These are phyloP conservation scores for Platyrinchus mystaceus DNA, from an alignment of 2,797 vertebrate species.

Conservation along the genomic window DNA sequence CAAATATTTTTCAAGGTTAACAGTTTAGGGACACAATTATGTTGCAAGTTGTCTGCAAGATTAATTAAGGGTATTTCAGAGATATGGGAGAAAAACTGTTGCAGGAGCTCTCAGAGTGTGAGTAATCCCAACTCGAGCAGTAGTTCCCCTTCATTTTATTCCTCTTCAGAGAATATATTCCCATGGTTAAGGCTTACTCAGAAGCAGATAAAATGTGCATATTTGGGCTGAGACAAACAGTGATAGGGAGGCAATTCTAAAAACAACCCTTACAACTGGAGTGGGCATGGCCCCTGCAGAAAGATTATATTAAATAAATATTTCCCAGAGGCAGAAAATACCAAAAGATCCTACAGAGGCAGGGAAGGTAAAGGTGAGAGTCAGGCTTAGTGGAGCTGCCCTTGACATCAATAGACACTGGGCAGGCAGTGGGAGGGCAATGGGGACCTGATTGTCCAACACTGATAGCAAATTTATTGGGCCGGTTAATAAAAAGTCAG, in stretches of 20 bases:
- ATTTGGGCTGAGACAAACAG: neutral
- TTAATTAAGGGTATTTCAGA: constrained; percentile 61
- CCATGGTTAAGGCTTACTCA: neutral
- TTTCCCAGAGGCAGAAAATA: neutral
- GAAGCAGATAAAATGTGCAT: neutral
- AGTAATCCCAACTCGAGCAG: constrained; percentile 12
- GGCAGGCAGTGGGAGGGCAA: neutral
- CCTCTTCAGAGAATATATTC: neutral
- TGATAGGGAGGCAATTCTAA: neutral
- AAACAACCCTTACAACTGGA: neutral
- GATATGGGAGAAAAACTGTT: constrained; percentile 23
- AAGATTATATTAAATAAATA: neutral
- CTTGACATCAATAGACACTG: fast-evolving
- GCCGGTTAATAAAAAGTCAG: neutral
- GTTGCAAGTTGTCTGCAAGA: constrained; percentile 48
- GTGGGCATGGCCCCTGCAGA: neutral
- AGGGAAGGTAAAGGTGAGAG: fast-evolving
- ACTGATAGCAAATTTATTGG: neutral
- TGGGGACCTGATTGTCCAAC: neutral
- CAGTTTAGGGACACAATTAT: constrained; percentile 62
- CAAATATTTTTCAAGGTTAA: constrained; percentile 69
- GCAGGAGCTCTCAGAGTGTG: neutral
- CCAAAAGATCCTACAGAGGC: neutral
- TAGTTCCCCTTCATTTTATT: neutral
- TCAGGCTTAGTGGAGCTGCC: neutral